Base-by-base conservation (phyloP, 1,140 invertebrate species). In the Nephila pilipes region DNA sequence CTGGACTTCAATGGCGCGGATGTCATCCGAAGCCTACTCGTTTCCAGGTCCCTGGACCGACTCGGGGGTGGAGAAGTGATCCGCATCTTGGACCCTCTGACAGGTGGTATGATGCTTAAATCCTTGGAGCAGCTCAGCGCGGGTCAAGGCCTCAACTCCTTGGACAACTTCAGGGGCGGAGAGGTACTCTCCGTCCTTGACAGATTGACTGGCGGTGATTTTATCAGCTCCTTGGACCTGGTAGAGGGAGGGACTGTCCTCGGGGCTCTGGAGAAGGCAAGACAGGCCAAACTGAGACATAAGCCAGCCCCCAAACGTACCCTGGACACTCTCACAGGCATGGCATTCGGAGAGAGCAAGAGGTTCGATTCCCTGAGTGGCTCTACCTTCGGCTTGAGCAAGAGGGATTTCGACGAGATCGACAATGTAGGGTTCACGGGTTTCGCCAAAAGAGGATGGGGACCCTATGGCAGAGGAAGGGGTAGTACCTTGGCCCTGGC, bases 361-460 rank as follows among this genome's bases (percentile, higher is more conserved):
- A 58, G 85, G 20, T 87, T 94, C 57, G 93, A 94, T 36, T 81
- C 65, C 10, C 79, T 94, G 16, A 94, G 87, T 29, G 93, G 93
- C 3, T 80, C 87, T 8, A 92, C 90, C 20, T 94, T 94, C 58
- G 96, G 90, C 96, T 96, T 94, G 8, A 95, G 94, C 54, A 97
- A 96, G 95, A 95, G 96, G 80, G 97, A 97, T 94, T 97, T 97
- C 36, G 96, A 97, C 94, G 96, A 97, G 94, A 97, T 97, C 93
- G 96, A 97, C 94, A 95, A 96, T 22, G 96, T 96, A 93, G 96
- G 96, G 54, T 97, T 96, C 94, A 95, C 96, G n/a, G 96, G 95
- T 8, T 96, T 97, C 94, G 94, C 95, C 55, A 96, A 96, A 75
- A 97, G 96, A 91, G 97, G 46, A 0, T 97, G 96, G 92, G 97